phyloP scores from a whole-genome alignment of 2,888 invertebrate genomes.

The Metacarcinus magister region DNA sequence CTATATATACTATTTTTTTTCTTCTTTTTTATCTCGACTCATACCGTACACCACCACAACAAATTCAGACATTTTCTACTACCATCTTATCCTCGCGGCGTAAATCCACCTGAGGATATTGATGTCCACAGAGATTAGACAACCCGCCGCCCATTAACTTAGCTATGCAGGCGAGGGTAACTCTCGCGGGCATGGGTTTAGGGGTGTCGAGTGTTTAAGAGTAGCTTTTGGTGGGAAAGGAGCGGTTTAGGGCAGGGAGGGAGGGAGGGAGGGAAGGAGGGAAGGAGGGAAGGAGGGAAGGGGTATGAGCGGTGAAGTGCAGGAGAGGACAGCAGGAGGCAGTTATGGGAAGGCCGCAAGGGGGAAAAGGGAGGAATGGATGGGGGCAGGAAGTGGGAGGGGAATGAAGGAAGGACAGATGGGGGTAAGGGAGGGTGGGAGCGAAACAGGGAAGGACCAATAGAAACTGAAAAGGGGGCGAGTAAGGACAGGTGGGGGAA shows the following conservation, averaged over 20 bases:
- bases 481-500: neutral
- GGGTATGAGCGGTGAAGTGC: neutral
- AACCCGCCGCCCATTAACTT: neutral
- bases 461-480: neutral
- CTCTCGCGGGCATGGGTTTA: slow-evolving; percentile 8
- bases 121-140: neutral
- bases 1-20: neutral
- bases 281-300: neutral
- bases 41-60: neutral
- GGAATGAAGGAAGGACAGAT: neutral
- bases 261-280: neutral
- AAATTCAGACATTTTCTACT: neutral
- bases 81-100: no score
- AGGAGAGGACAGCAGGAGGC: neutral
- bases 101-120: neutral
- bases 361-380: neutral
- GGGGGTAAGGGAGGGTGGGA: neutral
- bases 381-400: neutral
- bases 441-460: neutral
- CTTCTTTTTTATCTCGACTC: no score
- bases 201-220: neutral
- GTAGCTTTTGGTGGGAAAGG: slow-evolving; percentile 12
- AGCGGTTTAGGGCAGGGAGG: neutral
- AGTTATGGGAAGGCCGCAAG: neutral
- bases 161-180: slow-evolving; percentile 27